Base-by-base conservation (phyloP, 2,113 vertebrate species). In the Machaerirhynchus nigripectus region DNA sequence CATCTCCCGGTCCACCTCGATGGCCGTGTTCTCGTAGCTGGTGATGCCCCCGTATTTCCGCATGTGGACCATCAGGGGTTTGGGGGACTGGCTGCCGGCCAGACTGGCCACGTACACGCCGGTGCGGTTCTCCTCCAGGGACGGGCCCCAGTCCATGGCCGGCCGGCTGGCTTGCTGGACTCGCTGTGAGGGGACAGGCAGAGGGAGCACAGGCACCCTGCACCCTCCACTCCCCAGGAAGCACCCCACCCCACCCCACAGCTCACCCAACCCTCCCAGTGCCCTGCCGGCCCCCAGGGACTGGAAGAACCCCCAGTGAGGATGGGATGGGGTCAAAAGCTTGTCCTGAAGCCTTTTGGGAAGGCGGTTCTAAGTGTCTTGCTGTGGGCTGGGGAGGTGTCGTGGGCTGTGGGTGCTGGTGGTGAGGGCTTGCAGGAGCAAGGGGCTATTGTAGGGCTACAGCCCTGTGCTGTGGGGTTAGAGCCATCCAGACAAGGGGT, bases 11-110 rank as follows among this genome's bases (percentile, higher is more conserved):
- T 98, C 98, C 95, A 98, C 97, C 93, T 98, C 97, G 3, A 98
- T 97, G 85, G 98, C 98, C 0, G 97, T 98, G 87, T 98, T 98
- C 97, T 98, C 98, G 1, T 98, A 98, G 97, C 98, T 98, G 97
- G 98, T 98, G 93, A 98, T 97, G 68, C 98, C 98, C 9, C 98
- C 98, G 0, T 98, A 98, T 83, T 98, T 98, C 82, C 98, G 13
- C 98, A 98, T 98, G 87, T 98, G 98, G 20, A 98, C 98, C 98
- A 98, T 98, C 95, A 98, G 94, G 0, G 98, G 98, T 44, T 97
- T 98, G 70, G 98, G 98, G 5, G 98, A 98, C 96, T 98, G 98
- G 95, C 98, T 98, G 35, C 98, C 98, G 0, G 97, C 96, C 85
- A 98, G 92, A 4, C 98, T 98, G 0, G 96, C 85, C 96, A 98